Conservation (phyloP, 2,888 invertebrate species). For the Hyposoter dolosus region DNA sequence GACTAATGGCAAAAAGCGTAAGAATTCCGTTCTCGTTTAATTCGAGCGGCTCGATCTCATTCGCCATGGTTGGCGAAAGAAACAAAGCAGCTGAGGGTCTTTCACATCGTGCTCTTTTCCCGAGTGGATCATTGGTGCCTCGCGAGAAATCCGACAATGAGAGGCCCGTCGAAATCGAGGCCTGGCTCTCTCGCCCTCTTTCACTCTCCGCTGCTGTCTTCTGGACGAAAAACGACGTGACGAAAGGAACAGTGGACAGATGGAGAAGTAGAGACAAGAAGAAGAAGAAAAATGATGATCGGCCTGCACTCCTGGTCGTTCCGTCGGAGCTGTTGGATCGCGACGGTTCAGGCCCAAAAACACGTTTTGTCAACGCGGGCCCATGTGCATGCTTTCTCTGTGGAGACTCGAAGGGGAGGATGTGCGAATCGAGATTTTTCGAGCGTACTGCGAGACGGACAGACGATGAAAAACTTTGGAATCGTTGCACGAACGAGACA, state of each 20-base stretch:
- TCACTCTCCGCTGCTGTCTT: slow-evolving; percentile 25
- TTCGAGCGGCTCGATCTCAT: background rate
- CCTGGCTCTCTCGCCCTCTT: background rate
- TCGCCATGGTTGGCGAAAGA: slow-evolving; percentile 14
- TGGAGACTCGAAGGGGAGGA: slow-evolving; percentile 15
- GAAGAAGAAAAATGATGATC: slow-evolving; percentile 39
- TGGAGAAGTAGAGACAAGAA: slow-evolving; percentile 26
- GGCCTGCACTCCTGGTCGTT: slow-evolving; percentile 15
- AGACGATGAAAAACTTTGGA: slow-evolving; percentile 70
- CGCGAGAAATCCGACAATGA: slow-evolving; percentile 64
- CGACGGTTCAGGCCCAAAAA: slow-evolving; percentile 51
- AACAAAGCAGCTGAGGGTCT: slow-evolving; percentile 49
- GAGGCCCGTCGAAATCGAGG: slow-evolving; percentile 32
- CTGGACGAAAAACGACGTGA: slow-evolving; percentile 31
- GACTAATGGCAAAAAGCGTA: slow-evolving; percentile 46
- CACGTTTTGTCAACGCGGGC: slow-evolving; percentile 56
- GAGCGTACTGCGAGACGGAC: slow-evolving; percentile 49
- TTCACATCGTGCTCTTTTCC: slow-evolving; percentile 12
- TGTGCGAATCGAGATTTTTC: slow-evolving; percentile 63
- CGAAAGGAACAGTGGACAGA: slow-evolving; percentile 58
- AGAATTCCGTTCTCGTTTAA: slow-evolving; percentile 48
- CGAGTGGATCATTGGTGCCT: slow-evolving; percentile 51
- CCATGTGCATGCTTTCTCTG: slow-evolving; percentile 1
- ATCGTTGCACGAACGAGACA: slow-evolving; percentile 58
- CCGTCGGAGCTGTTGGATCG: slow-evolving; percentile 25